Evolutionary conservation across 2,888 invertebrate genomes (phyloP).

Genomic region (Zonitis immaculata): DNA sequence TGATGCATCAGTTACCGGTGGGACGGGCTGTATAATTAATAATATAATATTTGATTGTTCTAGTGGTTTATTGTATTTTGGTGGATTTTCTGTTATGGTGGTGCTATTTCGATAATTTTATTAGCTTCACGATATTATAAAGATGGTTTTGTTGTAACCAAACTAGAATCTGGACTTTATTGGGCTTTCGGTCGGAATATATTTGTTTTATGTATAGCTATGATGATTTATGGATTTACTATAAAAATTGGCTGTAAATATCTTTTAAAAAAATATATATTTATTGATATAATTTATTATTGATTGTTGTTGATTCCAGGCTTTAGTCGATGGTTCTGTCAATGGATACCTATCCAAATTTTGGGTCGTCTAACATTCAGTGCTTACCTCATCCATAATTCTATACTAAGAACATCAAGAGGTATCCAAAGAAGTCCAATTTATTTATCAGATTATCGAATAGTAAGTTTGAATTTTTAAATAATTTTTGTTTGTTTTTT

Average conservation of each 20-base stretch:
- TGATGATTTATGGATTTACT: constrained; percentile 28
- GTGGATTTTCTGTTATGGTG: constrained; percentile 34
- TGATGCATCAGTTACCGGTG: too few relatives aligned
- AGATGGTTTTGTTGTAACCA: constrained; percentile 38
- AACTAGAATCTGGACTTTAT: constrained; percentile 46
- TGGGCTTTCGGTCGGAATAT: constrained; percentile 32
- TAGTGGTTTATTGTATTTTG: constrained; percentile 32
- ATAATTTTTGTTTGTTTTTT: constrained; percentile 13
- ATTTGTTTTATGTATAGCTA: constrained; percentile 21
- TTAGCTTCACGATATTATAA: constrained; percentile 36
- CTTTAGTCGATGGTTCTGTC: constrained; percentile 29
- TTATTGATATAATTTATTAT: too few relatives aligned
- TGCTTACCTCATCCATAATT: constrained; percentile 34
- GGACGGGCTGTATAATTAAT: too few relatives aligned
- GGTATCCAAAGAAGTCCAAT: constrained; percentile 28
- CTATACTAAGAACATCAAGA: constrained; percentile 25
- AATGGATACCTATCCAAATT: constrained; percentile 30
- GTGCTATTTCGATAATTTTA: constrained; percentile 29
- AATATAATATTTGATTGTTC: too few relatives aligned
- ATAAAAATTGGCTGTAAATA: constrained; percentile 33
- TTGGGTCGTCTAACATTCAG: constrained; percentile 37
- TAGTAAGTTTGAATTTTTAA: constrained; percentile 24
- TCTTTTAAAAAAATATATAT: too few relatives aligned
- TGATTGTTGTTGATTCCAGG: too few relatives aligned
- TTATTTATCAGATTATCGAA: constrained; percentile 23